Base-by-base conservation (phyloP, 2,888 invertebrate genomes). In the Notocelia uddmanniana region DNA sequence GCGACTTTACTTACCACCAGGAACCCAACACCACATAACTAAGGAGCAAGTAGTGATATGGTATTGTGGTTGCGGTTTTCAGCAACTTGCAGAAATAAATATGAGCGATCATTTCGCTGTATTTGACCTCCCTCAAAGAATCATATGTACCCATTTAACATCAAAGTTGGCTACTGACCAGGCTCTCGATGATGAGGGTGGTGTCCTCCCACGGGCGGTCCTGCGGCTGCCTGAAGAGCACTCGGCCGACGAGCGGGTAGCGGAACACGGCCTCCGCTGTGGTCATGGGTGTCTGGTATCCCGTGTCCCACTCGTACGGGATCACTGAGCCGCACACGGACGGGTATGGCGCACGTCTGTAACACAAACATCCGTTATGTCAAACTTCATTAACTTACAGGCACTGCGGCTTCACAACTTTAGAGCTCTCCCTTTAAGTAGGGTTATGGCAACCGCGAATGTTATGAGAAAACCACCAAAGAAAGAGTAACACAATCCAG, bases 181-280 rank as follows among this genome's bases (percentile, higher is more conserved):
- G 81, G 82, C 96, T 96, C 85, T 98, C 98, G 41, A 98, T 94
- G 73, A 98, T 95, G 31, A 98, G 94, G 0, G 96, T 96, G 0
- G 98, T 98, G 79, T 98, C 98, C 71, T 96, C 95, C 95, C 96
- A 96, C 0, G 97, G 97, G 80, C 96, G 95, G 74, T 97, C 96
- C 55, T 83, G 95, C 0, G 97, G 96, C 88, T 98, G 98, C 0
- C 97, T 94, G 80, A 99, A 96, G 54, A 98, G 87, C 54, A 98
- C 95, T 69, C 96, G 93, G 0, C 98, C 98, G 1, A 98, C 98
- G 21, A 98, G 93, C 0, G 98, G 99, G 91, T 98, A 98, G 5
- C 97, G 95, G 85, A 97, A 97, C 45, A 96, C 94, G 0, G 97
- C 98, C 87, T 97, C 95, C 0, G 98, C 98, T 0, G 97, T 97